A percentile compares a stretch with the other conserved stretches of the same genome.
These are phyloP conservation scores for Plutomurus gul DNA, from an alignment of 1,140 invertebrate genomes.

Conservation along the genomic window DNA sequence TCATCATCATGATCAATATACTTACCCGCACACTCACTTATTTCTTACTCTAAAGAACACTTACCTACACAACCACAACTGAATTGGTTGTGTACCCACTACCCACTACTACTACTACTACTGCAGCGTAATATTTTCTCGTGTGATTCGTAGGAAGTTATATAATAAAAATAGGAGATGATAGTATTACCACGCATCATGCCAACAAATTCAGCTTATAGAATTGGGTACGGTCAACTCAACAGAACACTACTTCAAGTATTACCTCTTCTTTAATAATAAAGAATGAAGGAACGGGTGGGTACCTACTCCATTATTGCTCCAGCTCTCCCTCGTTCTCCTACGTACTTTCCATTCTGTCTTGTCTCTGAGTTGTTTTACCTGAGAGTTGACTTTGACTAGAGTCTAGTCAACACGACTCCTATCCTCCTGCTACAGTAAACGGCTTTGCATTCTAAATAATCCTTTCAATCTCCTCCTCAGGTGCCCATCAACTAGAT, in stretches of 20 bases:
- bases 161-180: no score
- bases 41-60: not conserved
- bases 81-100: no score
- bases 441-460: not conserved
- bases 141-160: no score
- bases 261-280: not conserved
- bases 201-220: not conserved
- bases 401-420: conserved; percentile 21
- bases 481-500: conserved; percentile 11
- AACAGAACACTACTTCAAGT: not conserved
- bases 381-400: not conserved
- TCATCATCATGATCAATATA: conserved; percentile 25
- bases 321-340: conserved; percentile 1
- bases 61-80: not conserved
- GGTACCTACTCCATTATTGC: conserved; percentile 6
- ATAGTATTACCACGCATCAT: not conserved
- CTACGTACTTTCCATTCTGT: conserved; percentile 18
- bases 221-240: not conserved
- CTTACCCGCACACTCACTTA: not conserved
- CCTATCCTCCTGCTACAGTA: not conserved
- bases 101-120: no score
- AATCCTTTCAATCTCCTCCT: conserved; percentile 18
- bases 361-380: not conserved
- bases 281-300: conserved; percentile 5
- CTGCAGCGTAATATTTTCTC: no score